These are phyloP conservation scores for Selenia dentaria DNA, from an alignment of 2,888 invertebrate genomes.

Conservation along the genomic window DNA sequence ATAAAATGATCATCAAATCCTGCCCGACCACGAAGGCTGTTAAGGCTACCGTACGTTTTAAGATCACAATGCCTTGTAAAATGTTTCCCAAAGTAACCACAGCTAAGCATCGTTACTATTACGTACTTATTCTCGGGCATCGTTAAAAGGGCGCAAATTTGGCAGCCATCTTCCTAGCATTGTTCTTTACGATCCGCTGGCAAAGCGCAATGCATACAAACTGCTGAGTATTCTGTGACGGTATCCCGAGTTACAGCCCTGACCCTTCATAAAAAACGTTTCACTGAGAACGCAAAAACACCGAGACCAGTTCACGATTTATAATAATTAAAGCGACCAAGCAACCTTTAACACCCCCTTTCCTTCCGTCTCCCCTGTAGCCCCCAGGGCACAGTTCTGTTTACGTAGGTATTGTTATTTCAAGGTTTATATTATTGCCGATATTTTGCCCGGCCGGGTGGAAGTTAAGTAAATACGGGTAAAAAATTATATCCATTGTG, in stretches of 20 bases:
- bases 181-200: conserved; percentile 18
- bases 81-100: conserved; percentile 1
- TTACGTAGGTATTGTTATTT: conserved; percentile 24
- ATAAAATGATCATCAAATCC: too few relatives aligned
- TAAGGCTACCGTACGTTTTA: too few relatives aligned
- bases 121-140: background rate
- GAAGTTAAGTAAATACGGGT: conserved; percentile 21
- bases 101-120: conserved; percentile 17
- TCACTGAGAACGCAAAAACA: conserved; percentile 17
- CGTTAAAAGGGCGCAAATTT: conserved; percentile 1
- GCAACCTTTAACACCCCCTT: conserved; percentile 8
- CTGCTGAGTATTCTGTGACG: background rate
- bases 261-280: conserved; percentile 24
- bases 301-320: conserved; percentile 24
- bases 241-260: conserved; percentile 10
- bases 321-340: conserved; percentile 24
- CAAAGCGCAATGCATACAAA: background rate
- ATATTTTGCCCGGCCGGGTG: conserved; percentile 11
- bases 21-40: too few relatives aligned
- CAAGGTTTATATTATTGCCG: conserved; percentile 22
- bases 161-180: background rate
- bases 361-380: background rate
- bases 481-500: conserved; percentile 13
- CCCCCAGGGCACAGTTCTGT: conserved; percentile 4
- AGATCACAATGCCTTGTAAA: too few relatives aligned